These are phyloP conservation scores for Chaetodon trifasciatus DNA, from an alignment of 2,797 vertebrate genomes.

Conservation along the genomic window DNA sequence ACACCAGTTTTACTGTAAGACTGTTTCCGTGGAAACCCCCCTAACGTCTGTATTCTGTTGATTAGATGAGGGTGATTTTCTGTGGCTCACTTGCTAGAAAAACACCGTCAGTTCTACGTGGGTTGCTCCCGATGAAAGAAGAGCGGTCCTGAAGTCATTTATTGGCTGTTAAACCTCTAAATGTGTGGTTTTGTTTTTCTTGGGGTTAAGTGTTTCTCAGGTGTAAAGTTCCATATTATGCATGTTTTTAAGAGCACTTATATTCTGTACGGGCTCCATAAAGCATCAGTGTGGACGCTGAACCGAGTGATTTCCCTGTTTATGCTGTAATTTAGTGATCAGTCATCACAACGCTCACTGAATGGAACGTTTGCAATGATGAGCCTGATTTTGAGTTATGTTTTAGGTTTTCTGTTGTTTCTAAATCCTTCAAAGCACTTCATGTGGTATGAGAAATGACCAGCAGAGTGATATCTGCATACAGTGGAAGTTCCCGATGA, in stretches of 20 bases:
- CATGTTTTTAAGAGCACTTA: conserved; percentile 59
- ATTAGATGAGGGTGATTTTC: conserved; percentile 65
- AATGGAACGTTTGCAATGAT: neutral
- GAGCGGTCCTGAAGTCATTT: conserved; percentile 52
- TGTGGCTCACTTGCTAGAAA: conserved; percentile 54
- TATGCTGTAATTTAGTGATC: conserved; percentile 21
- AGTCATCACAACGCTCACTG: neutral
- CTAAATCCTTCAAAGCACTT: neutral
- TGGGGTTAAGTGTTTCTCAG: conserved; percentile 64
- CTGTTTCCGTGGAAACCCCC: conserved; percentile 36
- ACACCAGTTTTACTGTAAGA: conserved; percentile 24
- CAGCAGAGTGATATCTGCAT: neutral
- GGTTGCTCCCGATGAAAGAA: conserved; percentile 70
- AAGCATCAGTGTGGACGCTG: conserved; percentile 6
- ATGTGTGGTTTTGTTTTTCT: conserved; percentile 77
- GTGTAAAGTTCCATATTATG: conserved; percentile 66
- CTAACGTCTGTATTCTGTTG: conserved; percentile 47
- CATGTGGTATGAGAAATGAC: neutral
- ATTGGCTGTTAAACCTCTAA: conserved; percentile 60
- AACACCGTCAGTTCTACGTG: conserved; percentile 60
- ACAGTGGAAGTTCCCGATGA: neutral
- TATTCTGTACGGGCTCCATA: conserved; percentile 28
- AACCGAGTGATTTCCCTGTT: conserved; percentile 15
- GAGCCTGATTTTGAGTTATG: too few relatives aligned
- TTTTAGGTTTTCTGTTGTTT: too few relatives aligned